These are phyloP conservation scores for Trogon surrucura DNA, from an alignment of 2,113 vertebrate species.

Conservation along the genomic window DNA sequence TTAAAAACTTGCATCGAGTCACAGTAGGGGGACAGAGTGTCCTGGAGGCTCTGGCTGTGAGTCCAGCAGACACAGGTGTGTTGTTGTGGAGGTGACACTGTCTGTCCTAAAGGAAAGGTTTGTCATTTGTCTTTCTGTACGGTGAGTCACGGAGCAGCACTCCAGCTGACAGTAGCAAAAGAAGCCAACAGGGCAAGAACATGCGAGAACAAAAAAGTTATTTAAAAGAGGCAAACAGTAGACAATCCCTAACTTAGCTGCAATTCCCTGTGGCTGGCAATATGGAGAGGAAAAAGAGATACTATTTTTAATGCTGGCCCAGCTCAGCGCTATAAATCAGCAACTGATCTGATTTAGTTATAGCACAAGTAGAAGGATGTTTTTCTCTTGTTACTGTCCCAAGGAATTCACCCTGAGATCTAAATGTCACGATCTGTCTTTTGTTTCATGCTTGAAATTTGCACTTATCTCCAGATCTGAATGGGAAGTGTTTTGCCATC, in stretches of 20 bases:
- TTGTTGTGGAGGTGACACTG: neutral
- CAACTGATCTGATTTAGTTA: neutral
- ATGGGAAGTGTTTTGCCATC: slow-evolving; percentile 50
- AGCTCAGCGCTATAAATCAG: slow-evolving; percentile 1
- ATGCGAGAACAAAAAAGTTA: neutral
- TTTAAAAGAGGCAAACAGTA: neutral
- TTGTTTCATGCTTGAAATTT: slow-evolving; percentile 37
- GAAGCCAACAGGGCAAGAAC: neutral
- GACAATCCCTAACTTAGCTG: neutral
- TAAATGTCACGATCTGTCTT: slow-evolving; percentile 58
- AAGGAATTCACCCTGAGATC: neutral
- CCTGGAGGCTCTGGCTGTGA: neutral
- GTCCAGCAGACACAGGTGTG: neutral
- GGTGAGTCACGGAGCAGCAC: neutral
- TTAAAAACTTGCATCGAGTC: neutral
- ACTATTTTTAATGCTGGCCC: slow-evolving; percentile 30
- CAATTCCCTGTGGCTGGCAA: slow-evolving; percentile 14
- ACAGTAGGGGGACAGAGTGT: neutral
- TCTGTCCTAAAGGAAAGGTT: slow-evolving; percentile 15
- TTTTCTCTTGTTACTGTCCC: slow-evolving; percentile 13
- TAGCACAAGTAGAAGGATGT: neutral
- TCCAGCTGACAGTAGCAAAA: slow-evolving; percentile 35
- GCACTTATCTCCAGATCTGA: slow-evolving; percentile 48
- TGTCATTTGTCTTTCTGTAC: neutral
- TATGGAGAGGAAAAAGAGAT: neutral